Conservation (phyloP, 2,888 invertebrate genomes). For the Drosophila colorata region DNA sequence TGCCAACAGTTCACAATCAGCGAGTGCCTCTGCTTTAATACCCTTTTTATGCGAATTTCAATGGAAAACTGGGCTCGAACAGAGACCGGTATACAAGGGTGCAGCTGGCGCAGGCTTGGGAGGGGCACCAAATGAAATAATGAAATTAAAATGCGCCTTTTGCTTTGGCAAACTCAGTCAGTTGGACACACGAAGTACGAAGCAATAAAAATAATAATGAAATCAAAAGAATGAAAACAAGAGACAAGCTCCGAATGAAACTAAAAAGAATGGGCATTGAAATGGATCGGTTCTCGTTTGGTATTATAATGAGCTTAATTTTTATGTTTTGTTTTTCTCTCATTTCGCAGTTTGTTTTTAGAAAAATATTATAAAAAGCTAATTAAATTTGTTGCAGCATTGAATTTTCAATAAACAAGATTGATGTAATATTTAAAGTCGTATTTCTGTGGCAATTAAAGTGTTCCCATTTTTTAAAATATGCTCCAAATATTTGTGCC, state of each 20-base stretch:
- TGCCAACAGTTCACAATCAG: conserved; percentile 62
- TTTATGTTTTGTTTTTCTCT: conserved; percentile 20
- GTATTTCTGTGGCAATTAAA: background rate
- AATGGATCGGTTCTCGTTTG: conserved; percentile 51
- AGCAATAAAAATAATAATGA: conserved; percentile 76
- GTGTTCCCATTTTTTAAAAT: no score
- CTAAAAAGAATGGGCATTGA: conserved; percentile 41
- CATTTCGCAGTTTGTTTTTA: background rate
- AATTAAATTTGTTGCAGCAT: conserved; percentile 38
- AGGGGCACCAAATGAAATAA: conserved; percentile 57
- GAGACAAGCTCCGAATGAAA: conserved; percentile 29
- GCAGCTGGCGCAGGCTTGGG: background rate
- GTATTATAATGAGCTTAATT: conserved; percentile 73
- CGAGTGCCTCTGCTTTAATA: conserved; percentile 57
- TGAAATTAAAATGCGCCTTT: conserved; percentile 73
- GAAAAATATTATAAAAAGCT: conserved; percentile 5
- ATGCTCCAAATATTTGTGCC: no score
- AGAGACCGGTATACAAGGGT: conserved; percentile 3
- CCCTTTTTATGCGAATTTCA: conserved; percentile 73
- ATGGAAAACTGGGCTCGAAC: conserved; percentile 31
- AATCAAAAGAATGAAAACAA: conserved; percentile 70
- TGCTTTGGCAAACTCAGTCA: conserved; percentile 73
- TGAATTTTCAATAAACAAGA: conserved; percentile 6
- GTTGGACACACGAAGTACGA: conserved; percentile 62
- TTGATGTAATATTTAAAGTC: background rate